These are phyloP conservation scores for Ferdinandea cuprea DNA, from an alignment of 2,888 invertebrate genomes.

Conservation along the genomic window DNA sequence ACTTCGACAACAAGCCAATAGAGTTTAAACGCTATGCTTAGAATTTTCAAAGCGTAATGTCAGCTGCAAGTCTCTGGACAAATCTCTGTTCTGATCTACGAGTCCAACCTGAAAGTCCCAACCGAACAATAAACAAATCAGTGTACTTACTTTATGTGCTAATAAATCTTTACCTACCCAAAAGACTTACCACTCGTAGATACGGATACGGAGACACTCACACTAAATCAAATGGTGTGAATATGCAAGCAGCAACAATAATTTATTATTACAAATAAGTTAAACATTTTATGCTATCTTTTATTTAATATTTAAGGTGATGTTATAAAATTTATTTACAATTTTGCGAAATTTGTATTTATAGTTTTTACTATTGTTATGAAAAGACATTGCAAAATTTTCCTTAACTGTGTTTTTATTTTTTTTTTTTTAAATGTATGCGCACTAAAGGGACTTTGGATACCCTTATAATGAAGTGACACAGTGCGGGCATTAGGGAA, in stretches of 20 bases:
- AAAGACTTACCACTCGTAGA: too few species aligned
- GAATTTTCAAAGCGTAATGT: background rate
- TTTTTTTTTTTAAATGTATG: too few species aligned
- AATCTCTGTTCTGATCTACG: too few species aligned
- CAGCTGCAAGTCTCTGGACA: background rate
- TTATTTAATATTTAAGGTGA: conserved; percentile 8
- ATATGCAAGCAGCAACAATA: background rate
- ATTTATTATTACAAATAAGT: conserved; percentile 6
- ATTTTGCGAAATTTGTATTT: conserved; percentile 1
- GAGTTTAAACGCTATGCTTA: background rate
- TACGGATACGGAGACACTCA: too few species aligned
- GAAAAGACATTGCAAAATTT: conserved; percentile 52
- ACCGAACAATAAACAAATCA: too few species aligned
- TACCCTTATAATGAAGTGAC: too few species aligned
- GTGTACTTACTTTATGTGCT: background rate
- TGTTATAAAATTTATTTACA: conserved; percentile 10
- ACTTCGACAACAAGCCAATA: background rate
- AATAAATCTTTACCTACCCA: too few species aligned
- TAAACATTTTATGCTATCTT: background rate
- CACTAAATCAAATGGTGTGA: background rate
- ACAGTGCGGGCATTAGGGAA: too few species aligned
- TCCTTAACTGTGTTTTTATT: too few species aligned
- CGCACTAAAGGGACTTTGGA: too few species aligned
- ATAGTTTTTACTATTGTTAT: conserved; percentile 56
- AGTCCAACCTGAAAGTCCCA: too few species aligned